These are phyloP conservation scores for Eilema depressum DNA, from an alignment of 2,888 invertebrate genomes.

Conservation along the genomic window DNA sequence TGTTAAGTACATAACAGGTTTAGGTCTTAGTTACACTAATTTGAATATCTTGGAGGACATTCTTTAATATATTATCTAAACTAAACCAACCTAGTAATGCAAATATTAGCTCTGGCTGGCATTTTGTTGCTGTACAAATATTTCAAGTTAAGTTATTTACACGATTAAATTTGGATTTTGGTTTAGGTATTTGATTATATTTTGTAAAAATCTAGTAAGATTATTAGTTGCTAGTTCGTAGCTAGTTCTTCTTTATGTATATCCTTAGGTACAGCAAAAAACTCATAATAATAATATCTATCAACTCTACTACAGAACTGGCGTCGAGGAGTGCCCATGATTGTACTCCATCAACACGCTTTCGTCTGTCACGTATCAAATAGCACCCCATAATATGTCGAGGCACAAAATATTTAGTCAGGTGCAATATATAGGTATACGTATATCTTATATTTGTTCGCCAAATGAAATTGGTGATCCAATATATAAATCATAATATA, in stretches of 20 bases:
- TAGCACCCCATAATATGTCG: neutral
- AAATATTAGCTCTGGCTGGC: conserved; percentile 4
- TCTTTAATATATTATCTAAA: conserved; percentile 11
- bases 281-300: neutral
- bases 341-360: neutral
- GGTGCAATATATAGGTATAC: neutral
- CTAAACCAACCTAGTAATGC: conserved; percentile 11
- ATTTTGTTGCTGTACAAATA: conserved; percentile 5
- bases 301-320: no score
- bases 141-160: neutral
- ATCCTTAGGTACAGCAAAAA: neutral
- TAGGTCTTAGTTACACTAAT: conserved; percentile 20
- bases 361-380: neutral
- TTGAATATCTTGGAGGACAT: conserved; percentile 40
- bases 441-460: neutral
- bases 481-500: neutral
- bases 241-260: no score
- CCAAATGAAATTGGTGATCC: neutral
- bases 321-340: neutral
- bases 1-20: neutral
- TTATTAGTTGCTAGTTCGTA: no score
- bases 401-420: neutral
- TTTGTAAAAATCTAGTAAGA: neutral
- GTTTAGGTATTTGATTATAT: neutral
- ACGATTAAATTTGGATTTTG: neutral